Evolutionary conservation across 2,113 vertebrate genomes (phyloP).

Genomic region (Rousettus leschenaultii): DNA sequence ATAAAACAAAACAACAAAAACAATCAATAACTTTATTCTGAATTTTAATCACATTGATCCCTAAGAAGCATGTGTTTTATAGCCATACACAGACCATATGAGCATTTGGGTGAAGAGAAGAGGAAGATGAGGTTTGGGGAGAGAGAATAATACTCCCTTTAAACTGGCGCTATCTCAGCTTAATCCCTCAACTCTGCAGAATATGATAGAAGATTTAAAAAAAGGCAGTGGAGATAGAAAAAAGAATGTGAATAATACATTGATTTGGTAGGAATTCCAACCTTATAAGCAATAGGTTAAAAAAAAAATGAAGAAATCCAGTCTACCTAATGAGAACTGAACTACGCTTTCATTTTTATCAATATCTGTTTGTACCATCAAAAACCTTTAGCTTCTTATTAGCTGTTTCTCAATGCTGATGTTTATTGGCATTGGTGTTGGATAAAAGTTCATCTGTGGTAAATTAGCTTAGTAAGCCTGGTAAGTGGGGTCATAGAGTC

Average conservation of each 20-base stretch:
- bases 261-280: background rate
- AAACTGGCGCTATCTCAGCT: background rate
- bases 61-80: background rate
- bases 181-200: background rate
- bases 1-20: background rate
- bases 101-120: background rate
- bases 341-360: background rate
- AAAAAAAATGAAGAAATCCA: background rate
- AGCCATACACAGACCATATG: too few species aligned
- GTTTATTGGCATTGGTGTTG: background rate
- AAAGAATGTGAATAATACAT: background rate
- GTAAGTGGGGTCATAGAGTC: constrained; percentile 11
- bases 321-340: background rate
- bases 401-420: constrained; percentile 19
- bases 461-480: constrained; percentile 43
- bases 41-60: background rate
- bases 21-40: background rate
- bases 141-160: background rate
- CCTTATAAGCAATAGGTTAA: background rate
- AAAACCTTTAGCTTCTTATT: background rate
- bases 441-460: background rate
- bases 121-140: background rate
- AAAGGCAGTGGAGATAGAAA: background rate
- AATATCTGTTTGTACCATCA: background rate
- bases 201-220: background rate